These are phyloP conservation scores for Podarcis siculus DNA, from an alignment of 2,797 vertebrate species.

Conservation along the genomic window DNA sequence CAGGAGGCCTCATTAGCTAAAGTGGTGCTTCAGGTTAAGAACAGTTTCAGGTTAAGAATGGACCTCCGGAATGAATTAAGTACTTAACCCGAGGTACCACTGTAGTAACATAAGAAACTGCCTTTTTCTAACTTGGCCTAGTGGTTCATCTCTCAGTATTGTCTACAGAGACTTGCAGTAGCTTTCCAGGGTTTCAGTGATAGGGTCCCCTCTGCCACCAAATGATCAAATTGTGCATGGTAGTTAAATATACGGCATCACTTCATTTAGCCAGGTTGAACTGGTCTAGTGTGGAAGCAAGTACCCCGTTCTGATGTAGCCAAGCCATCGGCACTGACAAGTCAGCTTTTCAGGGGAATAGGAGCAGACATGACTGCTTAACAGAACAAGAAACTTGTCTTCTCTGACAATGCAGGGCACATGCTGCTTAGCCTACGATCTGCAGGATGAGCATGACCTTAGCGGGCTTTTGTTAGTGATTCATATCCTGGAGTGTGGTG, in stretches of 20 bases:
- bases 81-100: too few relatives aligned
- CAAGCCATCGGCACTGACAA: not conserved
- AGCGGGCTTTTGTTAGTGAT: not conserved
- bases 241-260: not conserved
- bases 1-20: too few relatives aligned
- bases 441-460: not conserved
- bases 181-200: too few relatives aligned
- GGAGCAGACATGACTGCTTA: not conserved
- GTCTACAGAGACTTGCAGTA: too few relatives aligned
- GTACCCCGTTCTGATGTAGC: not conserved
- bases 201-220: not conserved
- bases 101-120: too few relatives aligned
- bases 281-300: not conserved
- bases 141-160: too few relatives aligned
- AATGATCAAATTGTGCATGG: not conserved
- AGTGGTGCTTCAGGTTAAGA: too few relatives aligned
- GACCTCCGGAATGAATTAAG: too few relatives aligned
- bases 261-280: not conserved
- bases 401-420: not conserved
- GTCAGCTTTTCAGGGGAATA: not conserved
- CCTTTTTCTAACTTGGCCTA: too few relatives aligned
- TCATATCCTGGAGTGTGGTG: constrained; percentile 5
- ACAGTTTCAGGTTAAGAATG: too few relatives aligned
- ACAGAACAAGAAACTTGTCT: not conserved
- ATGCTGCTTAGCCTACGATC: not conserved